Evolutionary conservation across 1,140 invertebrate species (phyloP).

Genomic region (Polyergus mexicanus): DNA sequence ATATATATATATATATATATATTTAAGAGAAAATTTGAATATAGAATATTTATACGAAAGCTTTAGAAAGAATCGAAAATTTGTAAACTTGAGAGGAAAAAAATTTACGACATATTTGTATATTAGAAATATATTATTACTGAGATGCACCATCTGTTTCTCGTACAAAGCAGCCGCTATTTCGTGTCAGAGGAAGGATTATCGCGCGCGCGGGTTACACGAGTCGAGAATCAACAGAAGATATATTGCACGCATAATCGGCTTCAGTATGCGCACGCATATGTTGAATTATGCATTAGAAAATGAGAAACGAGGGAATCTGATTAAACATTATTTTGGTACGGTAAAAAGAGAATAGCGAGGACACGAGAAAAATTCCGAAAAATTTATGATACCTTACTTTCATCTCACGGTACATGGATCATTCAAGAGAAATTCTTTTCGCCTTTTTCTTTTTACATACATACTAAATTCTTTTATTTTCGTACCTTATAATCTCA

Average conservation of each 20-base stretch:
- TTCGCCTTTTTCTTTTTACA: background rate
- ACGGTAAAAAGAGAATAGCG: background rate
- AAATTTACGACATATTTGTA: background rate
- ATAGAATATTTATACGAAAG: no score
- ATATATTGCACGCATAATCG: constrained; percentile 58
- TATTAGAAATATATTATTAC: background rate
- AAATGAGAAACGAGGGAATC: constrained; percentile 12
- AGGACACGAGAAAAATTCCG: background rate
- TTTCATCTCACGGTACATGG: background rate
- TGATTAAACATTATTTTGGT: constrained; percentile 43
- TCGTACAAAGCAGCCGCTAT: constrained; percentile 6
- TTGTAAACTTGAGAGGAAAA: background rate
- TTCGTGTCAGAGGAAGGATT: constrained; percentile 29
- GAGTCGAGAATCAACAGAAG: constrained; percentile 36
- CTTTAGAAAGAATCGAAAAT: no score
- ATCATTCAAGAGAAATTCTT: background rate
- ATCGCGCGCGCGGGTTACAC: constrained; percentile 13
- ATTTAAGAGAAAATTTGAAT: no score
- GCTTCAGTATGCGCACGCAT: constrained; percentile 18
- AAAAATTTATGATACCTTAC: background rate
- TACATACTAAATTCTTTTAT: background rate
- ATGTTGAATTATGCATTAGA: constrained; percentile 53
- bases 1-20: background rate
- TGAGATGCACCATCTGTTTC: background rate
- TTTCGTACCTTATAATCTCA: background rate